phyloP scores from a whole-genome alignment of 2,797 vertebrate species.

The Sternotherus odoratus region DNA sequence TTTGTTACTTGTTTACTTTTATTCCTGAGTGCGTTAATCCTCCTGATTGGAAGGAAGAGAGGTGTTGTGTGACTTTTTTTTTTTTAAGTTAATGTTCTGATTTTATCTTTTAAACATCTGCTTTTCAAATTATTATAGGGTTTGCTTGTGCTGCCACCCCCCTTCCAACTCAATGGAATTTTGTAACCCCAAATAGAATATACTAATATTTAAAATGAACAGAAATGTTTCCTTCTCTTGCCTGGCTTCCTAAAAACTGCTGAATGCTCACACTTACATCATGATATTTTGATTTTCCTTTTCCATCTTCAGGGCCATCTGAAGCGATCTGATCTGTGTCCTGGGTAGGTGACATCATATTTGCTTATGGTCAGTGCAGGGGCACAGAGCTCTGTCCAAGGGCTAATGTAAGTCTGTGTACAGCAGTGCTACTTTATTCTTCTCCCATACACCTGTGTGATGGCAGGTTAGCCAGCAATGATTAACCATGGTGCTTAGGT shows the following conservation, averaged over 20 bases:
- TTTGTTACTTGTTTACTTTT: neutral
- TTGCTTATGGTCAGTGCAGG: neutral
- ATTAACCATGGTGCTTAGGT: neutral
- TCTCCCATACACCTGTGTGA: neutral
- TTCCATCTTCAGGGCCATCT: neutral
- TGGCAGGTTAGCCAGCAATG: neutral
- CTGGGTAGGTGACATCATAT: fast-evolving
- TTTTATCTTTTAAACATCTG: constrained; percentile 22
- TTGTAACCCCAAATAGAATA: neutral
- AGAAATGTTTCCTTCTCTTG: neutral
- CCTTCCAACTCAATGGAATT: constrained; percentile 25
- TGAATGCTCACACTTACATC: neutral
- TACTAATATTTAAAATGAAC: constrained; percentile 29
- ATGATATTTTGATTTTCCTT: neutral
- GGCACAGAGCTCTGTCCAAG: fast-evolving
- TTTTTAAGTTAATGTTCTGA: constrained; percentile 5
- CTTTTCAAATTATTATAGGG: constrained; percentile 45
- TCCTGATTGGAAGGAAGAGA: neutral
- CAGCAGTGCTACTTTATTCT: neutral
- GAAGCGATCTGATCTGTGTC: neutral
- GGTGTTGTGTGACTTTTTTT: fast-evolving
- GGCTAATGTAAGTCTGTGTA: neutral
- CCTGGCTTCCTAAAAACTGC: constrained; percentile 31
- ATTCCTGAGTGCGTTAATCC: neutral
- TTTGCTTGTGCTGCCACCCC: neutral